Percentiles rank a stretch among this genome's conserved stretches.
phyloP scores from a whole-genome alignment of 37 sponge, comb jelly and placozoan species.

The Beroe forskalii region DNA sequence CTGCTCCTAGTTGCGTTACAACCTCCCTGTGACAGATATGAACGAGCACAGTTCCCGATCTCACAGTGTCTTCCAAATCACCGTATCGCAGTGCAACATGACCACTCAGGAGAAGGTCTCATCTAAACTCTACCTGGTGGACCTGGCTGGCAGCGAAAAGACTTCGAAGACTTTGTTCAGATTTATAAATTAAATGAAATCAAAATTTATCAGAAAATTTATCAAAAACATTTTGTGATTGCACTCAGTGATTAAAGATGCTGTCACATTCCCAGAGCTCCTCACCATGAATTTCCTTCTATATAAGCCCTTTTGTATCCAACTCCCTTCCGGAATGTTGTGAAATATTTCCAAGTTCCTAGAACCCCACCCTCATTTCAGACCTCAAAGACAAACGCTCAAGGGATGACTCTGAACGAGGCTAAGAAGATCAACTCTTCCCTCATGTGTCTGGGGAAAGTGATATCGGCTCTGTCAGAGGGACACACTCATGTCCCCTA shows the following conservation, averaged over 20 bases:
- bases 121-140: conserved; percentile 94
- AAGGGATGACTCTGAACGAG: conserved; percentile 93
- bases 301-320: not conserved
- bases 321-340: too few relatives aligned
- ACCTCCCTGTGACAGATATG: conserved; percentile 75
- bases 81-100: conserved; percentile 83
- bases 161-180: too few relatives aligned
- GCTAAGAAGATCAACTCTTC: conserved; percentile 97
- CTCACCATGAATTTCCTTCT: not conserved
- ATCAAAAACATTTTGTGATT: too few relatives aligned
- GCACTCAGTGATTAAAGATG: too few relatives aligned
- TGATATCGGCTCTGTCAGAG: conserved; percentile 88
- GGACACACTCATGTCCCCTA: conserved; percentile 87
- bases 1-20: too few relatives aligned
- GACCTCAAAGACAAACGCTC: conserved; percentile 91
- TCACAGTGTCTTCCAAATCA: conserved; percentile 89
- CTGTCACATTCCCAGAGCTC: too few relatives aligned
- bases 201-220: too few relatives aligned
- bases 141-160: conserved; percentile 98
- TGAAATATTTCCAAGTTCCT: too few relatives aligned
- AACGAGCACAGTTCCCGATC: conserved; percentile 98
- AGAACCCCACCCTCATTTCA: not conserved
- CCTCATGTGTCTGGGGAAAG: conserved; percentile 90
- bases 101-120: conserved; percentile 80
- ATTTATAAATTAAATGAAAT: too few relatives aligned